Base-by-base conservation (phyloP, 2,113 vertebrate genomes). In the Isichthys henryi region DNA sequence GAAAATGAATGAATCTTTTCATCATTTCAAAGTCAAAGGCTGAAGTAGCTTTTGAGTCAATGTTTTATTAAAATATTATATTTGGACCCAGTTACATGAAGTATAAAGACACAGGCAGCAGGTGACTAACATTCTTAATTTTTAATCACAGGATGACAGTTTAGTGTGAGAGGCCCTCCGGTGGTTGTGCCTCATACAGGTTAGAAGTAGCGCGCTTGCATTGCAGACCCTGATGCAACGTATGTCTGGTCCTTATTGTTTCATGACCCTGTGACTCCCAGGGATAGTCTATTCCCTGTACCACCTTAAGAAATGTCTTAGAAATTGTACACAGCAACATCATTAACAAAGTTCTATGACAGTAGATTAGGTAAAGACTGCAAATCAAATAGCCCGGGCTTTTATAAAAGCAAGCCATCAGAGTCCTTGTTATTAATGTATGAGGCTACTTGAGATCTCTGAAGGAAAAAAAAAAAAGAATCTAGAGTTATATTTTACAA, bases 221-320 rank as follows among this genome's bases (percentile, higher is more conserved):
- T 83, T 82, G 45, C 10, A n/a, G 21, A 52, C 50, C 17, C 11
- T 86, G 52, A 46, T 52, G 46, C 2, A n/a, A 39, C 31, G n/a
- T n/a, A 15, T 3, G 27, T 23, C 46, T 10, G 49, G 49, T 21
- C 6, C 19, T 9, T 52, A n/a, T 35, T 74, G 19, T 43, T 89
- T 13, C 31, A n/a, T 46, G 15, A 89, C 88, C 90, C 91, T 91
- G 90, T 90, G 91, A 92, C 90, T 90, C 89, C 90, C 91, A 90
- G 91, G 91, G 92, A 53, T 80, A 84, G 88, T 74, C 49, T 84
- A 52, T 88, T 87, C 46, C 83, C 39, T 48, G 82, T 49, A 86
- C 74, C 48, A 58, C 62, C 2, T 53, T 86, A 86, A 19, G 17
- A 66, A 35, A 45, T 53, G 66, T 87, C 58, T 27, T 70, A 88